Evolutionary conservation across 2,888 invertebrate genomes (phyloP), one percentile per base, ranked within the genome.

Genomic region (Himalopsyche japonica): DNA sequence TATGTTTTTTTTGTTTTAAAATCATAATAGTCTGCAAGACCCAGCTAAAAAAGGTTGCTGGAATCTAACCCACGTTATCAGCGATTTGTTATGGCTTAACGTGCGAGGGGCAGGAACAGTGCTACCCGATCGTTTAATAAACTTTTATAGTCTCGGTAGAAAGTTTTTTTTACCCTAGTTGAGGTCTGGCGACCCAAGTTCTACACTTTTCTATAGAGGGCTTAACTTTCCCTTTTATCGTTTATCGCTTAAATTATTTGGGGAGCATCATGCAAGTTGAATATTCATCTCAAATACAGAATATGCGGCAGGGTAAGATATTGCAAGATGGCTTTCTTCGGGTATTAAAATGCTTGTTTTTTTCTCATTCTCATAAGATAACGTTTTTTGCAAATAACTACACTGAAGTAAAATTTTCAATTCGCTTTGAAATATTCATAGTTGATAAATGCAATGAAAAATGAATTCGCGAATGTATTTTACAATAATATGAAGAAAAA

Each of bases 81-180:
- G 84, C 81, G 81, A 81, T 81, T 84, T 81, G 84, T 77, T 77
- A 48, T 32, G 27, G 64, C 82, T 82, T 37, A 81, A 81, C 81
- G 34, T 47, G 78, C 57, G 10, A 76, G 20, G 57, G 76, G 81
- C 49, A 57, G 84, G 20, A 81, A 37, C 64, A 43, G 27, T 76
- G 84, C 81, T 84, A 80, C 80, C 80, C 81, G 84, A 84, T 77
- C 80, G 84, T 77, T 84, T 84, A 84, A 84, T 84, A 84, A 84
- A 84, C 81, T 84, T 84, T 84, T 84, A 84, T 81, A 81, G 80
- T 77, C 84, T 81, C 84, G 49, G 48, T 43, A 49, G 24, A 49
- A 81, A 77, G 20, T 84, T 84, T 78, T 77, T 81, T 70, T 70
- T 27, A 70, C 70, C 70, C 70, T 30, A 70, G 70, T 70, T 70